Base-by-base conservation (phyloP, 1,140 invertebrate genomes). In the Pogonognathellus flavescens region DNA sequence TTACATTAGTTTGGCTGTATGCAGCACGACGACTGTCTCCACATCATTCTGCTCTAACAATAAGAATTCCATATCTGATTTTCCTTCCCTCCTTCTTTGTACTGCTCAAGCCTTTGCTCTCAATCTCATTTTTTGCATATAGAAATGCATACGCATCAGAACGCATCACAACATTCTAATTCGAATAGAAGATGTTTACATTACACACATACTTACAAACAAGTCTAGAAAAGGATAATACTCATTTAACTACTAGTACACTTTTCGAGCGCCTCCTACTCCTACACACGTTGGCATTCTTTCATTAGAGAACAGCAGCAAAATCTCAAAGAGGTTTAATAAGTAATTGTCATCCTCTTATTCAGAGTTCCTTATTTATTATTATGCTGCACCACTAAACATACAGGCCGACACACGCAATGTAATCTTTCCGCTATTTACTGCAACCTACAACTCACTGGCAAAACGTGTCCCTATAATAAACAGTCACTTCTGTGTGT, bases 351-450 rank as follows among this genome's bases (percentile, higher is more conserved):
- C 70, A 13, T 76, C 70, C 41, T 76, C 11, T 76, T 76, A 76
- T 49, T 50, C 70, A 76, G 41, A 76, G 25, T 11, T n/a, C 0
- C 25, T 50, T 76, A 76, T 76, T 76, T 76, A 76, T 76, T 41
- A 76, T 76, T 76, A 76, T 76, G 31, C 70, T 76, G 70, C 70
- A 76, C 70, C 70, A 76, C 70, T 76, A 76, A 76, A 76, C 70
- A 76, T 76, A 76, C 70, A 76, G 70, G 70, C 70, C 70, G 70
- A 31, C 70, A 31, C 70, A 76, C 70, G 70, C 70, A 76, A 76
- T 50, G 14, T n/a, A 41, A 49, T 50, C 70, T 41, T 50, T 76
- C 70, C 70, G 70, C 70, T 57, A 57, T 57, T 13, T n/a, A 14
- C 53, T 13, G 11, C 11, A 13, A 57, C 53, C 11, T 14, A 57